These are phyloP conservation scores for Champsocephalus esox DNA, from an alignment of 2,797 vertebrate genomes.

Conservation along the genomic window DNA sequence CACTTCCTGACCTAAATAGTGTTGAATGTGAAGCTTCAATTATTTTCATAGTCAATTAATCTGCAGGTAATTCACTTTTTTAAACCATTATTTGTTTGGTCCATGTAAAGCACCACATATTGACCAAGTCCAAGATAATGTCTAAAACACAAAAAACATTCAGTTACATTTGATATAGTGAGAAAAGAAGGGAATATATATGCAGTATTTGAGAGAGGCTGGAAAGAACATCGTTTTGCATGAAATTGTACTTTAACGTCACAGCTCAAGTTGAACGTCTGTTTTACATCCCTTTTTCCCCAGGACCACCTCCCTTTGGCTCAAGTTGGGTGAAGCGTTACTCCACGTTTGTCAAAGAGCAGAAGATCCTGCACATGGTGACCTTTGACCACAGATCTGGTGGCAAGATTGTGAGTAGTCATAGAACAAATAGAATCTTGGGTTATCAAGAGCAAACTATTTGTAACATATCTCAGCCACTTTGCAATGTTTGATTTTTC, in stretches of 20 bases:
- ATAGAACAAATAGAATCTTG: background rate
- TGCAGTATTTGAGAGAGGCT: too few relatives aligned
- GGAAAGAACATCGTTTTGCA: too few relatives aligned
- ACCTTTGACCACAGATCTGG: slow-evolving; percentile 97
- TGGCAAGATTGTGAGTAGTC: slow-evolving; percentile 90
- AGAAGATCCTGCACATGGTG: slow-evolving; percentile 95
- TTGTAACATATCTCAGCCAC: background rate
- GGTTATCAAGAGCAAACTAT: background rate
- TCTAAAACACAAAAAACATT: too few relatives aligned
- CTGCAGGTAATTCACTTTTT: too few relatives aligned
- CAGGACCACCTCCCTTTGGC: slow-evolving; percentile 97
- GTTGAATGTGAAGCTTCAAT: background rate
- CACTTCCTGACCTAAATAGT: background rate
- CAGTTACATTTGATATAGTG: too few relatives aligned
- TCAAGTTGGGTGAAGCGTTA: slow-evolving; percentile 99
- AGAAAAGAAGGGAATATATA: too few relatives aligned
- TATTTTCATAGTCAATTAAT: too few relatives aligned
- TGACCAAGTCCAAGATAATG: too few relatives aligned
- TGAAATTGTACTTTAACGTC: too few relatives aligned
- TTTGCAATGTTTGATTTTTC: background rate
- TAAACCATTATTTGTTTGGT: too few relatives aligned
- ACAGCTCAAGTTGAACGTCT: background rate
- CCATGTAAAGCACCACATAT: too few relatives aligned
- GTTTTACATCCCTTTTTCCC: slow-evolving; percentile 16
- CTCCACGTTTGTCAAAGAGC: slow-evolving; percentile 93